Base-by-base conservation (phyloP, 2,888 invertebrate species). In the Machimus atricapillus region DNA sequence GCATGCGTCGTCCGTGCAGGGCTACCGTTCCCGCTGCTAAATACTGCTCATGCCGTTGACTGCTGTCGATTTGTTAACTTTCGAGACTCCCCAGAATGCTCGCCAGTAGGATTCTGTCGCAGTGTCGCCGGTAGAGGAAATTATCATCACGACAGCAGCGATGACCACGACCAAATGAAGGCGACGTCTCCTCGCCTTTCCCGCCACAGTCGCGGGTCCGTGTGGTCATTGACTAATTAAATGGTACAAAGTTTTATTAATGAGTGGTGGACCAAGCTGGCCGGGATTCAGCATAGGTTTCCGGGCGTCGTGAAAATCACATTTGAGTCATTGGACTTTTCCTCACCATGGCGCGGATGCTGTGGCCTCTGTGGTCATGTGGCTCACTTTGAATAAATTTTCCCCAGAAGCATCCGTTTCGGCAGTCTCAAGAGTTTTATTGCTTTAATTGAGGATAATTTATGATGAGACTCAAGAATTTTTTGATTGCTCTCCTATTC, bases 161-260 rank as follows among this genome's bases (percentile, higher is more conserved):
- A 66, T 66, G 66, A 66, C 66, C 66, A 66, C 66, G 66, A 27
- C 66, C 66, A 66, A 66, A 66, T 66, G 66, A 66, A 66, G 23
- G 19, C 66, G 23, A 66, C 66, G 66, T n/a, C 12, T 66, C 66
- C 12, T 66, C 66, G 66, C 66, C 12, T 27, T 73, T 34, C 58
- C 31, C 12, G 34, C 76, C 76, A n/a, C 37, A n/a, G 37, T 27
- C 37, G 12, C 19, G 19, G 76, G 27, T 76, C 14, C 34, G 76
- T 31, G 37, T 74, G 74, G 27, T 74, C 43, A 74, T 46, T 74
- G 74, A 85, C 74, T 85, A 85, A 85, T 85, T 85, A 85, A 85
- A 85, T 85, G 74, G 85, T 74, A 85, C 85, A 74, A 85, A 85
- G 74, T 85, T 85, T 85, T 85, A 74, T 85, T 85, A 85, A 85